These are phyloP conservation scores for Mimumesa dahlbomi DNA, from an alignment of 2,888 invertebrate species.

Conservation along the genomic window DNA sequence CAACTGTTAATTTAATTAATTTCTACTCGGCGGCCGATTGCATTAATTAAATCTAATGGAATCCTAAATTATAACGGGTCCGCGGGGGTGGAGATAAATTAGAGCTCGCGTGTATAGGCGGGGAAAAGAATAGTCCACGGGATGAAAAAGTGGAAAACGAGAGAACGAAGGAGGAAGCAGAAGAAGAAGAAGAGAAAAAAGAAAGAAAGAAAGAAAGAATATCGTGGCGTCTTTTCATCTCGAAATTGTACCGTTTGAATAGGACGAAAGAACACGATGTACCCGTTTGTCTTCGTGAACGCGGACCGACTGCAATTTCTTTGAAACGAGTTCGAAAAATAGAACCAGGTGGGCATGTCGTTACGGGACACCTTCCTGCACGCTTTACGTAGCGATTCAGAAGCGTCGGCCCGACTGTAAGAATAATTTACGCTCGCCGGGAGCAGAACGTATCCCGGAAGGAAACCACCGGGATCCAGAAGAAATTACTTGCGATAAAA, in stretches of 20 bases:
- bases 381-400: too few species aligned
- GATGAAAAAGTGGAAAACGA: too few species aligned
- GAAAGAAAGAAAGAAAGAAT: not conserved
- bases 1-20: constrained; percentile 43
- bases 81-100: too few species aligned
- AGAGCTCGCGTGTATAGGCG: too few species aligned
- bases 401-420: too few species aligned
- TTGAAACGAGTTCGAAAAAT: constrained; percentile 13
- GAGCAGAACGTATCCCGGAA: too few species aligned
- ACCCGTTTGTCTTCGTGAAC: constrained; percentile 28
- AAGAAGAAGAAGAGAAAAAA: too few species aligned
- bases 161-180: too few species aligned
- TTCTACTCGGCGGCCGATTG: constrained; percentile 18
- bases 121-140: too few species aligned
- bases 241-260: constrained; percentile 29
- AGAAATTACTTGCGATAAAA: too few species aligned
- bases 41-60: constrained; percentile 31
- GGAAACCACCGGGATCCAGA: too few species aligned
- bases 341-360: not conserved
- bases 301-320: constrained; percentile 16
- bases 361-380: too few species aligned
- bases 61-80: not conserved
- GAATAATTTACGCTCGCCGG: not conserved
- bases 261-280: constrained; percentile 12
- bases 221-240: constrained; percentile 12